Conservation (phyloP, 2,113 vertebrate species). For the Cranoglanis bouderius region DNA sequence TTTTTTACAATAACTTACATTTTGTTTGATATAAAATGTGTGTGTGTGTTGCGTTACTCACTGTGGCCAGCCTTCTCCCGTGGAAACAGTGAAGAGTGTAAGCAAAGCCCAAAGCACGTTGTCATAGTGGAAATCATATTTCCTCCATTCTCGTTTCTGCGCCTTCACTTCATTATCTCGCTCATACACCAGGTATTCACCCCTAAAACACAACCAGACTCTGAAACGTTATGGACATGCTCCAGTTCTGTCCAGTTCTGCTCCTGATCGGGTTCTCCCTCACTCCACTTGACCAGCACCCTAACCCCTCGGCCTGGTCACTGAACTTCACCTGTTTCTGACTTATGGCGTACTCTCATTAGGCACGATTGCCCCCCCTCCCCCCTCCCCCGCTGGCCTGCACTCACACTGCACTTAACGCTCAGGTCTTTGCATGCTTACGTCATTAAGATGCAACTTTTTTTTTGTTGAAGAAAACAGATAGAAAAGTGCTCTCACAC, state of each 20-base stretch:
- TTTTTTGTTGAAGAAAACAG: no score
- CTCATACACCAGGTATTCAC: conserved; percentile 91
- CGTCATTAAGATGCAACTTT: no score
- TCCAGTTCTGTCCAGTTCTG: neutral
- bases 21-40: neutral
- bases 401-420: no score
- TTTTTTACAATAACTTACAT: no score
- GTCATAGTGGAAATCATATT: conserved; percentile 97
- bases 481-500: no score
- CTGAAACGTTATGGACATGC: neutral
- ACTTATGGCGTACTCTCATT: no score
- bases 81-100: conserved; percentile 97
- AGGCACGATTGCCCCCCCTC: no score
- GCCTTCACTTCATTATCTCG: conserved; percentile 92
- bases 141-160: conserved; percentile 95
- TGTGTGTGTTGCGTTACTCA: conserved; percentile 64
- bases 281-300: neutral
- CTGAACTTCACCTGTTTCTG: neutral
- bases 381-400: no score
- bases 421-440: no score
- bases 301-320: neutral
- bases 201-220: conserved; percentile 69
- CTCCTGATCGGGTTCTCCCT: neutral
- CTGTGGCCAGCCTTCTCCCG: conserved; percentile 97
- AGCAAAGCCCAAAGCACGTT: conserved; percentile 97